Evolutionary conservation across 2,113 vertebrate species (phyloP), one percentile per base, ranked within the genome.

Genomic region (Halichoerus grypus): DNA sequence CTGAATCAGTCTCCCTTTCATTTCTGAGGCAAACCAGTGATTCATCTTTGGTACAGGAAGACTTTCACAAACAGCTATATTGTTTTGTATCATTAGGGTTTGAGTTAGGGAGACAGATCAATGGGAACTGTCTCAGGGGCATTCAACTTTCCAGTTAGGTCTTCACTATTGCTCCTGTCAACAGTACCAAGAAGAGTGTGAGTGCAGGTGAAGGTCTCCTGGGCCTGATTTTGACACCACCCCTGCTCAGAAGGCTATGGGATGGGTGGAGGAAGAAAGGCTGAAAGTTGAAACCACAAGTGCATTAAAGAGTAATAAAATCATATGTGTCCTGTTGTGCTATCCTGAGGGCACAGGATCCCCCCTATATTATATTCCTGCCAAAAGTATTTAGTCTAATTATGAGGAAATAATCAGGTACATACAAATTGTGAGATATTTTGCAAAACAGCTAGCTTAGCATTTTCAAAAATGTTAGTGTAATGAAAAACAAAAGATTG

Each of bases 1-100:
- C 83, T 97, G 94, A 95, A 55, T 83, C 94, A 63, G 31, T 94
- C 90, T 83, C 63, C 87, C 92, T 88, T 63, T 97, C 49, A 61
- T 51, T 97, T 96, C 83, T 89, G 87, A 92, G 59, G 53, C 59
- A 72, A 87, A 67, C 72, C 26, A 18, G 83, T 94, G 94, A 95
- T 59, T 97, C 92, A 97, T 90, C 59, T 86, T 81, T 57, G 53
- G 42, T 31, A 36, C 2, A 13, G 71, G 42, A 65, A n/a, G 77
- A 14, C 49, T 36, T 89, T 77, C 53, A 94, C 79, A 97, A 82
- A 89, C 5, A 28, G 36, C 49, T 69, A 11, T 46, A 13, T 46
- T 53, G 39, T 63, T 95, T 57, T 89, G 51, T 80, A 19, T 92
- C 55, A 67, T 5, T 31, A 11, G 69, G 53, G 39, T 82, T 72